A percentile compares a stretch with the other conserved stretches of the same genome.
These are phyloP conservation scores for Melanotaenia boesemani DNA, from an alignment of 2,797 vertebrate genomes.

Conservation along the genomic window DNA sequence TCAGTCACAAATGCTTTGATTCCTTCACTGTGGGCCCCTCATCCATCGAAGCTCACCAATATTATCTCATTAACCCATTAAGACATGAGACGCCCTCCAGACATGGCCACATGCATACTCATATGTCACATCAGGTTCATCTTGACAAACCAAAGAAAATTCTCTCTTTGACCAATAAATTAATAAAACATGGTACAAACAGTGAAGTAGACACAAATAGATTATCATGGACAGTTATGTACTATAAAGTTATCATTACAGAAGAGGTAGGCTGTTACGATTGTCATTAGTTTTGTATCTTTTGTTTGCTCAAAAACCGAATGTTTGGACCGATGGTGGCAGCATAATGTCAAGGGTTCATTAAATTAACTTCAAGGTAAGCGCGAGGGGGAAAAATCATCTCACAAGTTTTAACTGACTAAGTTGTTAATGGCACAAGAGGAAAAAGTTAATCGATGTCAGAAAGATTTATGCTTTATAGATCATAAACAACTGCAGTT, in stretches of 20 bases:
- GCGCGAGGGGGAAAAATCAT: neutral
- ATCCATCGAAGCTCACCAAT: neutral
- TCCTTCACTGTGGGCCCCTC: neutral
- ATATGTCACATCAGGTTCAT: neutral
- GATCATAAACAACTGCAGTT: neutral
- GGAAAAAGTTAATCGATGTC: neutral
- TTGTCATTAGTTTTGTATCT: neutral
- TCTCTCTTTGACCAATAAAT: neutral
- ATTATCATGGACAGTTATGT: neutral
- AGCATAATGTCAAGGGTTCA: neutral
- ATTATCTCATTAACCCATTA: neutral
- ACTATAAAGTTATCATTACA: neutral
- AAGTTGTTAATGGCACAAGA: neutral
- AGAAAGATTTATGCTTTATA: neutral
- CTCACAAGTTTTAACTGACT: neutral
- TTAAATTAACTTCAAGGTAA: no score
- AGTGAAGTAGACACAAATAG: neutral
- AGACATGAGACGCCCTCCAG: neutral
- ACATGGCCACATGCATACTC: neutral
- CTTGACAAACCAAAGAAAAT: neutral
- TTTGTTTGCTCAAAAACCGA: neutral
- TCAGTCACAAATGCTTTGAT: neutral
- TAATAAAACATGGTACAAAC: neutral
- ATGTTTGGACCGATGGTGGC: neutral
- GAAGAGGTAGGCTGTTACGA: neutral